phyloP scores from a whole-genome alignment of 1,140 invertebrate genomes.

The Zaprionus gabonicus region DNA sequence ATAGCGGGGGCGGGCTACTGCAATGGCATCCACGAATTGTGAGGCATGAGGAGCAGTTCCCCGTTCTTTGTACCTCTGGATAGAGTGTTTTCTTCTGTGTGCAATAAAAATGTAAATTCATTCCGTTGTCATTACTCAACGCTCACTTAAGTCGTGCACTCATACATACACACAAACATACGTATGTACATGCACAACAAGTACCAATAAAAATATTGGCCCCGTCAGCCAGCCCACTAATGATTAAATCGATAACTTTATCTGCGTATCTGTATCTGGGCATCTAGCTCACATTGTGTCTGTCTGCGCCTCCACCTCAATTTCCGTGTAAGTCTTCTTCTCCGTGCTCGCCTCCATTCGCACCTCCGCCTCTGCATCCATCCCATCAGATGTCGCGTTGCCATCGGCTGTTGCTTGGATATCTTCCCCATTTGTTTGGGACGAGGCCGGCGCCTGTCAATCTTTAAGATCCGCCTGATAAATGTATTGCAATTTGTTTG shows the following conservation, averaged over 20 bases:
- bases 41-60: neutral
- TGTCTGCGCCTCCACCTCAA: slow-evolving; percentile 23
- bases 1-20: neutral
- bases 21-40: slow-evolving; percentile 42
- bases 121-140: slow-evolving; percentile 47
- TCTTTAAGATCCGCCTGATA: slow-evolving; percentile 43
- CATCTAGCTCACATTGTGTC: slow-evolving; percentile 30
- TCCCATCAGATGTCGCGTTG: slow-evolving; percentile 36
- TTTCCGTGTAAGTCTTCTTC: neutral
- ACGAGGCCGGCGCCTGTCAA: slow-evolving; percentile 40
- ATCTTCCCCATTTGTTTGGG: slow-evolving; percentile 55
- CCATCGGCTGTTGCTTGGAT: slow-evolving; percentile 20
- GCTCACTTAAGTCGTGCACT: slow-evolving; percentile 49
- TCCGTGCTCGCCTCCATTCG: neutral
- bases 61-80: neutral
- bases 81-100: slow-evolving; percentile 35
- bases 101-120: slow-evolving; percentile 81
- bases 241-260: slow-evolving; percentile 80
- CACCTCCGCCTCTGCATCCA: neutral
- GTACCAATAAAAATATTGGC: slow-evolving; percentile 4
- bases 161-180: neutral
- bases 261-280: slow-evolving; percentile 41
- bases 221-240: slow-evolving; percentile 57
- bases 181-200: neutral
- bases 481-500: slow-evolving; percentile 48